Base-by-base conservation (phyloP, 1,140 invertebrate genomes). In the Oncopodura yosiiana region DNA sequence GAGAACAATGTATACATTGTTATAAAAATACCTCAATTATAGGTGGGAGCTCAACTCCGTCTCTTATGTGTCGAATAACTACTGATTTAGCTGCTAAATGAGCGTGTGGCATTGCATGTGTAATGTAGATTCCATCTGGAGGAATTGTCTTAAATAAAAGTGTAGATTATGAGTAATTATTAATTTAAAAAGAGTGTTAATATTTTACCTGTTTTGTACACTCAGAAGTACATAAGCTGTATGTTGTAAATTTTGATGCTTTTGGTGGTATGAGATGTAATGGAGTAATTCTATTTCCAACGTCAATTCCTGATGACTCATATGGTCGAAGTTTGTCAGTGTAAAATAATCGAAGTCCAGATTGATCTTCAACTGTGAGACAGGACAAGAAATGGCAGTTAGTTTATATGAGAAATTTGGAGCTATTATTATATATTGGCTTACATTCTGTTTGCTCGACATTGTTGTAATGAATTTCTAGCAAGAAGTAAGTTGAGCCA, bases 381-480 rank as follows among this genome's bases (percentile, higher is more conserved):
- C n/a, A n/a, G n/a, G n/a, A n/a, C n/a, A n/a, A n/a, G n/a, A n/a
- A n/a, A n/a, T n/a, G n/a, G n/a, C n/a, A n/a, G 32, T 56, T 49
- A 51, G 59, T 14, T 26, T 48, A 49, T 42, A 36, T 52, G 4
- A 27, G n/a, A n/a, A n/a, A n/a, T n/a, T 1, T 19, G n/a, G n/a
- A n/a, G n/a, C n/a, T n/a, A n/a, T n/a, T n/a, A n/a, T n/a, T n/a
- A n/a, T n/a, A n/a, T n/a, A n/a, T 29, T 43, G n/a, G n/a, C 67
- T 68, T 70, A 81, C 78, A 73, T 66, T 75, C 75, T 66, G 77
- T 78, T 51, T 79, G 70, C 12, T 70, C 72, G 5, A 81, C 81
- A 73, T 85, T 89, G 65, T 90, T 86, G 66, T 90, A 92, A 71
- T 92, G 88, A 57, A 87, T 79, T 71, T 92, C 87, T 1, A 91